phyloP scores from a whole-genome alignment of 1,140 invertebrate species.

The Formica exsecta region DNA sequence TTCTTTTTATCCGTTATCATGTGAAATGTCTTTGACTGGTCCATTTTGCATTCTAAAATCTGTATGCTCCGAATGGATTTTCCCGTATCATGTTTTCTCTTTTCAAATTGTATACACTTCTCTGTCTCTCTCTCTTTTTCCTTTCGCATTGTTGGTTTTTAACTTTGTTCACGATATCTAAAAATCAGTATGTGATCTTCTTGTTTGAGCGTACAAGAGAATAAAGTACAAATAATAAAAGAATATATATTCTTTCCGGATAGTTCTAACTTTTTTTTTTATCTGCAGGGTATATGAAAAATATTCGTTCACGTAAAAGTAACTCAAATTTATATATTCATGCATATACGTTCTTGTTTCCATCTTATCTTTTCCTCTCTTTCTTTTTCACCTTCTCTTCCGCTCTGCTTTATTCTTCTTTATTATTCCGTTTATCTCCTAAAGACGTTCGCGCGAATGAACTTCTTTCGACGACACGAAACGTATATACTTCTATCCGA shows the following conservation, averaged over 20 bases:
- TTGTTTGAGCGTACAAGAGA: not conserved
- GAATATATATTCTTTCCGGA: not conserved
- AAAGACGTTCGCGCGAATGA: slow-evolving; percentile 17
- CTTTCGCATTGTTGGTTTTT: slow-evolving; percentile 36
- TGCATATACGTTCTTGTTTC: slow-evolving; percentile 19
- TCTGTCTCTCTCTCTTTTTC: not conserved
- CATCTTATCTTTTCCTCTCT: not conserved
- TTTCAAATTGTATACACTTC: not conserved
- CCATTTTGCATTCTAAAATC: not conserved
- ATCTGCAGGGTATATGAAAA: not conserved
- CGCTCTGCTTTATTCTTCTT: slow-evolving; percentile 14
- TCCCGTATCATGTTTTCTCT: not conserved
- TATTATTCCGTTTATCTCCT: slow-evolving; percentile 25
- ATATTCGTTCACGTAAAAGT: not conserved
- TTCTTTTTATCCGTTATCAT: not conserved
- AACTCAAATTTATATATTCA: not conserved
- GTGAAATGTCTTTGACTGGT: slow-evolving; percentile 15
- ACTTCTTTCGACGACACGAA: not conserved
- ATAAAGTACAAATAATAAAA: not conserved
- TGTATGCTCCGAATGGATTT: slow-evolving; percentile 28
- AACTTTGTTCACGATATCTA: not conserved
- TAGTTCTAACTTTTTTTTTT: not conserved
- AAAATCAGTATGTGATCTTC: not conserved
- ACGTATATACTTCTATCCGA: slow-evolving; percentile 15
- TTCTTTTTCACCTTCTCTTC: slow-evolving; percentile 11